phyloP scores from a whole-genome alignment of 1,140 invertebrate species.

The Drosophila repleta region DNA sequence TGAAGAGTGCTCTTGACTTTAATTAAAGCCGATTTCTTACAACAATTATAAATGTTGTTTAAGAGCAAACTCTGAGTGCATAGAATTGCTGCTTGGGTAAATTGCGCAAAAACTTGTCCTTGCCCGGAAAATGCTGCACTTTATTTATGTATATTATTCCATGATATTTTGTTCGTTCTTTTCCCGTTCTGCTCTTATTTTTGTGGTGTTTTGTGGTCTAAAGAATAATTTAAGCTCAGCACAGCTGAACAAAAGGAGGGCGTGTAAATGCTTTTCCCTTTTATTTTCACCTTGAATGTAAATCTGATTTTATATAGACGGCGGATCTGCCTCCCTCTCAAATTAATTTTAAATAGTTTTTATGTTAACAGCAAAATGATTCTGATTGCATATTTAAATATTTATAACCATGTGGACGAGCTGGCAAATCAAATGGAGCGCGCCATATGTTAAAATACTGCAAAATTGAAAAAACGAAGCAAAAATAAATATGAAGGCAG shows the following conservation, averaged over 20 bases:
- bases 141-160: slow-evolving; percentile 19
- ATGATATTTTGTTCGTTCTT: not conserved
- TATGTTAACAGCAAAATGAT: not conserved
- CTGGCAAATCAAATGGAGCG: slow-evolving; percentile 43
- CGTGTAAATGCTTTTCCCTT: not conserved
- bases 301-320: slow-evolving; percentile 10
- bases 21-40: slow-evolving; percentile 14
- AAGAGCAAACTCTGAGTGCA: not conserved
- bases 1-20: slow-evolving; percentile 1
- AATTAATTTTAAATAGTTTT: not conserved
- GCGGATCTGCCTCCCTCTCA: not conserved
- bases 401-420: slow-evolving; percentile 18
- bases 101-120: slow-evolving; percentile 8
- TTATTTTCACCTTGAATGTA: slow-evolving; percentile 6
- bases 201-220: slow-evolving; percentile 1
- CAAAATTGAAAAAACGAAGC: slow-evolving; percentile 23
- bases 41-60: slow-evolving; percentile 11
- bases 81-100: slow-evolving; percentile 6
- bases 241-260: not conserved
- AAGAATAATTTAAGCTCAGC: slow-evolving; percentile 25
- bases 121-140: slow-evolving; percentile 7
- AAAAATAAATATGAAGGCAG: slow-evolving; percentile 25
- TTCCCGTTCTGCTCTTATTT: too few relatives aligned
- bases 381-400: slow-evolving; percentile 18
- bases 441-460: slow-evolving; percentile 44